Percentiles rank a stretch among this genome's conserved stretches.
Evolutionary conservation across 2,888 invertebrate genomes (phyloP).

Genomic region (Eristalinus aeneus): DNA sequence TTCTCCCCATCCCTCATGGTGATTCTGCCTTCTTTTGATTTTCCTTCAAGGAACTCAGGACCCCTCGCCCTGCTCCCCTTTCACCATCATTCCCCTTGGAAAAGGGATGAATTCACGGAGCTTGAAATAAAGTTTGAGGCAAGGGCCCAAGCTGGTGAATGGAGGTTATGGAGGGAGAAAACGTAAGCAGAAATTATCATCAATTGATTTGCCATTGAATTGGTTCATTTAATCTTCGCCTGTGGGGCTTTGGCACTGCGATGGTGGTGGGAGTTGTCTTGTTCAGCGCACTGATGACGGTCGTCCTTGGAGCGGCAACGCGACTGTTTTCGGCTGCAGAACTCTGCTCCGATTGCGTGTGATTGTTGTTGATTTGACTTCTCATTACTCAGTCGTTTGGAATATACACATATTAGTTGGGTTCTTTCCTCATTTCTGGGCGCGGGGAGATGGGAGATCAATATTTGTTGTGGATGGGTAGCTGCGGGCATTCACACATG

Average conservation of each 20-base stretch:
- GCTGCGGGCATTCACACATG: background rate
- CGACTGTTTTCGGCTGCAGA: constrained; percentile 38
- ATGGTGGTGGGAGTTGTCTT: background rate
- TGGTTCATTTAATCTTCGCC: constrained; percentile 70
- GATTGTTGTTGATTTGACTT: constrained; percentile 70
- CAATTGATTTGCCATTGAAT: constrained; percentile 71
- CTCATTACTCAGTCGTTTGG: constrained; percentile 70
- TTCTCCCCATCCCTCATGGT: background rate
- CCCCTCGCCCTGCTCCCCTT: no score
- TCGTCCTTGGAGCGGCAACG: constrained; percentile 31
- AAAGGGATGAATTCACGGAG: constrained; percentile 39
- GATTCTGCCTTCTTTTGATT: background rate
- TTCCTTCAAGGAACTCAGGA: constrained; percentile 1
- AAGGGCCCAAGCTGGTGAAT: background rate
- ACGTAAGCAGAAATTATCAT: constrained; percentile 70
- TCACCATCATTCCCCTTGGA: background rate
- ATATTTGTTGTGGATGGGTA: constrained; percentile 44
- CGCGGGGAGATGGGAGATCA: constrained; percentile 27
- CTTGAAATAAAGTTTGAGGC: constrained; percentile 44
- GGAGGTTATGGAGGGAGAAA: background rate
- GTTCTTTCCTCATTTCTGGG: background rate
- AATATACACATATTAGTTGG: constrained; percentile 63
- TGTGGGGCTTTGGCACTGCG: constrained; percentile 33
- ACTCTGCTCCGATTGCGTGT: constrained; percentile 29
- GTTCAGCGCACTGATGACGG: constrained; percentile 30